Evolutionary conservation across 2,797 vertebrate species (phyloP).

Genomic region (Sitta carolinensis): DNA sequence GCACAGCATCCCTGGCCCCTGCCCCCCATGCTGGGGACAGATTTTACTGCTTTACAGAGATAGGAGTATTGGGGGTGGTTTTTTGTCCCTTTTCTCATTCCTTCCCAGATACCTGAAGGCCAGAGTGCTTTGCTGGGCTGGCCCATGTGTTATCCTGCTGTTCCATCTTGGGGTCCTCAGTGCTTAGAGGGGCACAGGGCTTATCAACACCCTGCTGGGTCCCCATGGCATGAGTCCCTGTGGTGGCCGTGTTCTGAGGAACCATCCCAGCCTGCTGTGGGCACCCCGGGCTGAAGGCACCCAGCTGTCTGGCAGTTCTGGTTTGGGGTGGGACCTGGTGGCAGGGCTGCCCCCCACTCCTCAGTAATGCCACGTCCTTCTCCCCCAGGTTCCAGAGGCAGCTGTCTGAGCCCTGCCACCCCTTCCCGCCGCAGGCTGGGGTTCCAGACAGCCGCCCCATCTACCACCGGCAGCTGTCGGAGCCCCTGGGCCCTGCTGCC

Average conservation of each 20-base stretch:
- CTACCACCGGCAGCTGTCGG: conserved; percentile 94
- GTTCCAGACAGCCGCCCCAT: conserved; percentile 83
- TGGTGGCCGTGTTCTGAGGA: background rate
- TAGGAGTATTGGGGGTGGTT: fast-evolving
- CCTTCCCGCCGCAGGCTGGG: conserved; percentile 82
- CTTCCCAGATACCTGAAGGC: background rate
- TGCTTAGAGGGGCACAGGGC: fast-evolving
- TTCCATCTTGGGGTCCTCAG: fast-evolving
- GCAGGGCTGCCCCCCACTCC: background rate
- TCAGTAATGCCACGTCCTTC: fast-evolving
- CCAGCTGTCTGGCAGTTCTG: fast-evolving
- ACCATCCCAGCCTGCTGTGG: fast-evolving
- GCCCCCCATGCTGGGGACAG: background rate
- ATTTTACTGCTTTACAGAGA: background rate
- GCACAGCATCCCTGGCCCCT: background rate
- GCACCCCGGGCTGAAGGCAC: background rate
- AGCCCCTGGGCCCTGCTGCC: conserved; percentile 85
- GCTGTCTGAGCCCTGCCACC: conserved; percentile 87
- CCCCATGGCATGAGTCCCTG: fast-evolving
- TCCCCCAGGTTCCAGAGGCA: conserved; percentile 90
- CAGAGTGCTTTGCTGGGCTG: background rate
- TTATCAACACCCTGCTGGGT: fast-evolving
- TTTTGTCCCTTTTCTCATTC: background rate
- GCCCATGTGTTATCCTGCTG: fast-evolving
- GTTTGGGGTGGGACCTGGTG: fast-evolving